phyloP scores from a whole-genome alignment of 2,113 vertebrate genomes.

The Elgaria multicarinata region DNA sequence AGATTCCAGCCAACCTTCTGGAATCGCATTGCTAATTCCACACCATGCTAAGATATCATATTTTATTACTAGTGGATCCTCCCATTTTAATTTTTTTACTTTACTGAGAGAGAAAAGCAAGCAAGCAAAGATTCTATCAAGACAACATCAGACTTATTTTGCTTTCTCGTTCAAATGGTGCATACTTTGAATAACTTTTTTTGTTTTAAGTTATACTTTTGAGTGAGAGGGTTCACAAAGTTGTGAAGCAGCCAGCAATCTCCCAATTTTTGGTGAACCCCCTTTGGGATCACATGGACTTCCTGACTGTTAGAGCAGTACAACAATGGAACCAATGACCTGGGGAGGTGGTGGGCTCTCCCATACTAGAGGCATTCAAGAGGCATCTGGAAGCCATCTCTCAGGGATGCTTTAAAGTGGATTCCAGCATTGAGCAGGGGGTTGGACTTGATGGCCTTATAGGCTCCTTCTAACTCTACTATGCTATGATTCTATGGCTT shows the following conservation, averaged over 20 bases:
- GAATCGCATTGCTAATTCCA: neutral
- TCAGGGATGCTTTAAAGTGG: no score
- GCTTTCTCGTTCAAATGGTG: neutral
- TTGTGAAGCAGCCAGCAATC: no score
- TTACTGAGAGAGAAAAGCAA: neutral
- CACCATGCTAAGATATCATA: neutral
- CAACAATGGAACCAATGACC: no score
- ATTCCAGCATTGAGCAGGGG: no score
- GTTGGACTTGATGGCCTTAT: no score
- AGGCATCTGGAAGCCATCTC: no score
- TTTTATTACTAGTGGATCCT: neutral
- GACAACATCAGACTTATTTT: neutral
- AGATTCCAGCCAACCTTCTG: neutral
- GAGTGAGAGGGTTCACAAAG: neutral
- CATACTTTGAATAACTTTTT: no score
- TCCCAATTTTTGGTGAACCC: neutral
- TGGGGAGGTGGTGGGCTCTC: no score
- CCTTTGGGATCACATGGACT: neutral
- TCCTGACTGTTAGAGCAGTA: no score
- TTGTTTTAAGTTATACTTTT: neutral
- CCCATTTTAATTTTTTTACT: slow-evolving; percentile 1
- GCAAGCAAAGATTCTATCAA: neutral
- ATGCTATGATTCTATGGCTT: no score
- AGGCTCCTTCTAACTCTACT: no score
- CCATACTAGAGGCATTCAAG: no score